Evolutionary conservation across 1,140 invertebrate genomes (phyloP).

Genomic region (Tribolium madens): DNA sequence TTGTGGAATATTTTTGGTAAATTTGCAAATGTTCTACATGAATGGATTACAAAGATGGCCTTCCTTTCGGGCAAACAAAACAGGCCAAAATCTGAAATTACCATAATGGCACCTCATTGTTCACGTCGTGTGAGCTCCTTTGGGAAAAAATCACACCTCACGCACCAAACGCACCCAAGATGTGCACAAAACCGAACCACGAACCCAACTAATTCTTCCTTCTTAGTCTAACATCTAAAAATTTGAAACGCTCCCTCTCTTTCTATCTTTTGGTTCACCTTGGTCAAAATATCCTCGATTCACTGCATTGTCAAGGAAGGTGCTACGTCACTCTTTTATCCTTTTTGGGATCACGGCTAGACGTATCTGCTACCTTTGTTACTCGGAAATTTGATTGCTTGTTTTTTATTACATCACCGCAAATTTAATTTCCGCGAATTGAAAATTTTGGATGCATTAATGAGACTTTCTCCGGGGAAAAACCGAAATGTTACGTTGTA

Average conservation of each 20-base stretch:
- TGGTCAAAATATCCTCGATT: slow-evolving; percentile 46
- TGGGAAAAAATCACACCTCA: slow-evolving; percentile 30
- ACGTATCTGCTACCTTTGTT: slow-evolving; percentile 36
- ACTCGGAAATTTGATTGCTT: slow-evolving; percentile 39
- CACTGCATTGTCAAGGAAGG: slow-evolving; percentile 41
- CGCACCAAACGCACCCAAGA: slow-evolving; percentile 43
- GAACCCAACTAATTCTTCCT: slow-evolving; percentile 48
- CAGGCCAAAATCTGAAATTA: not conserved
- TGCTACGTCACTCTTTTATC: slow-evolving; percentile 45
- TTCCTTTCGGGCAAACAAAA: not conserved
- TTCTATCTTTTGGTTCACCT: slow-evolving; percentile 49
- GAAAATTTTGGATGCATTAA: not conserved
- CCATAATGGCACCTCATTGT: slow-evolving; percentile 27
- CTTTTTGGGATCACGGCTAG: slow-evolving; percentile 19
- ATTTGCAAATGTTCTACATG: slow-evolving; percentile 12
- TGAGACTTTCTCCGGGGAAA: slow-evolving; percentile 19
- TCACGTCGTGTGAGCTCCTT: not conserved
- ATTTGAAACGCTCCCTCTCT: slow-evolving; percentile 46
- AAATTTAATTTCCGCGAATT: slow-evolving; percentile 19
- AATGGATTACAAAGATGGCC: slow-evolving; percentile 5
- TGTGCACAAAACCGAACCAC: slow-evolving; percentile 45
- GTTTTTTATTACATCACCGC: slow-evolving; percentile 6
- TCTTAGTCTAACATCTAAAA: slow-evolving; percentile 44
- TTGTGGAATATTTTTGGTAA: slow-evolving; percentile 27
- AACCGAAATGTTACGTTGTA: not conserved